Evolutionary conservation across 2,888 invertebrate species (phyloP).

Genomic region (Euproctis similis): DNA sequence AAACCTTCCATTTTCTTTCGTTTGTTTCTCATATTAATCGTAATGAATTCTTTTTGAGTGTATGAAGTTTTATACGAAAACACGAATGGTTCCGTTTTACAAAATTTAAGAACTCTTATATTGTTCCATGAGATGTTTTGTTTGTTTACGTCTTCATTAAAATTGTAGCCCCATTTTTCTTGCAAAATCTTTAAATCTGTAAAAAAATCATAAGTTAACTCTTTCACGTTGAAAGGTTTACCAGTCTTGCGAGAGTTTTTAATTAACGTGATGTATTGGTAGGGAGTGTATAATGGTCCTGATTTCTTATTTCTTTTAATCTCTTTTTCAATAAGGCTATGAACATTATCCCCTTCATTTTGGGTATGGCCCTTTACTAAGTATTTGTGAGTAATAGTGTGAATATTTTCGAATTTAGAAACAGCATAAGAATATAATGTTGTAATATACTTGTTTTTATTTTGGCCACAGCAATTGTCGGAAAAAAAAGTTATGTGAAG

Average conservation of each 20-base stretch:
- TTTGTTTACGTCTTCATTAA: constrained; percentile 5
- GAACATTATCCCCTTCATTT: constrained; percentile 11
- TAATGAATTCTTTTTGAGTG: constrained; percentile 2
- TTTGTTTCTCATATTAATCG: constrained; percentile 10
- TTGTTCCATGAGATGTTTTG: constrained; percentile 4
- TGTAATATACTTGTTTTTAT: constrained; percentile 3
- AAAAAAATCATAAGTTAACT: background rate
- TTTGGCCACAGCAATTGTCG: constrained; percentile 3
- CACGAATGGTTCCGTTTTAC: constrained; percentile 5
- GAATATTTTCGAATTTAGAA: constrained; percentile 1
- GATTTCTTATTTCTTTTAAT: constrained; percentile 22
- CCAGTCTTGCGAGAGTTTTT: background rate
- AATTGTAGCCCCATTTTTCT: constrained; percentile 2
- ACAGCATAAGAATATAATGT: constrained; percentile 2
- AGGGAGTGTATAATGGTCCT: constrained; percentile 18
- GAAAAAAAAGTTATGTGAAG: constrained; percentile 2
- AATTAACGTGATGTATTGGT: background rate
- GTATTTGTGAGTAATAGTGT: constrained; percentile 2
- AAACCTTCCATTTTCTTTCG: constrained; percentile 8
- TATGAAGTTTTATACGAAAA: constrained; percentile 11
- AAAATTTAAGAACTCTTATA: constrained; percentile 6
- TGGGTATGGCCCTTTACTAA: constrained; percentile 2
- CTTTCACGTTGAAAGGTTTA: background rate
- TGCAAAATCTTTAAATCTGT: background rate
- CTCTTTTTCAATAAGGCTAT: constrained; percentile 29